Base-by-base conservation (phyloP, 2,113 vertebrate genomes). In the Callospermophilus lateralis region DNA sequence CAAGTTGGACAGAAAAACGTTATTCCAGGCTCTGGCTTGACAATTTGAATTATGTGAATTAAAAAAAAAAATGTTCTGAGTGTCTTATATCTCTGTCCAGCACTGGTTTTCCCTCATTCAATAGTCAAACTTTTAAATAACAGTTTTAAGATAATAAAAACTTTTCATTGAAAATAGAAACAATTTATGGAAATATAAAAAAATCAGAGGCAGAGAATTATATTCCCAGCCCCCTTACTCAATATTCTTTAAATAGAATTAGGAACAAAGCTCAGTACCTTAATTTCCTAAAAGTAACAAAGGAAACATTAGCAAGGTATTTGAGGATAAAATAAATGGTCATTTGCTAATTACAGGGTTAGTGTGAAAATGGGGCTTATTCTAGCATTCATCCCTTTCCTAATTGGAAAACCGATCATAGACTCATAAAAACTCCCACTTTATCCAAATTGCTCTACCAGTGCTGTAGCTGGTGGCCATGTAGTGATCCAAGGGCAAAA, bases 1-100 rank as follows among this genome's bases (percentile, higher is more conserved):
- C n/a, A 92, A 80, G 73, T 94, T 97, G 87, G 80, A 95, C 53
- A 96, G 74, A 74, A 94, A 96, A 90, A 89, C 6, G 63, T 48
- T 86, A 92, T 94, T 97, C 87, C 90, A 93, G 84, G n/a, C 37
- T 86, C 86, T 89, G 92, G 76, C 78, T 97, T 73, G 76, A 93
- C 9, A 79, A 93, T 84, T 96, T 28, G 51, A 95, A 26, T 93
- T 94, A 74, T 39, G 48, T 78, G 81, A 63, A 80, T 92, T 72
- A 51, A 70, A 26, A 22, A 77, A 34, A 65, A 95, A 93, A 70
- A 19, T 68, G 45, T 22, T 76, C 61, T 26, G 26, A 63, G 61
- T 77, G 65, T 91, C 15, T 53, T 81, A 3, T 85, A 80, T 93
- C 65, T 77, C 51, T 84, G 48, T 45, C 74, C 61, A 37, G 55